Base-by-base conservation (phyloP, 1,140 invertebrate genomes). In the Hyles euphorbiae region DNA sequence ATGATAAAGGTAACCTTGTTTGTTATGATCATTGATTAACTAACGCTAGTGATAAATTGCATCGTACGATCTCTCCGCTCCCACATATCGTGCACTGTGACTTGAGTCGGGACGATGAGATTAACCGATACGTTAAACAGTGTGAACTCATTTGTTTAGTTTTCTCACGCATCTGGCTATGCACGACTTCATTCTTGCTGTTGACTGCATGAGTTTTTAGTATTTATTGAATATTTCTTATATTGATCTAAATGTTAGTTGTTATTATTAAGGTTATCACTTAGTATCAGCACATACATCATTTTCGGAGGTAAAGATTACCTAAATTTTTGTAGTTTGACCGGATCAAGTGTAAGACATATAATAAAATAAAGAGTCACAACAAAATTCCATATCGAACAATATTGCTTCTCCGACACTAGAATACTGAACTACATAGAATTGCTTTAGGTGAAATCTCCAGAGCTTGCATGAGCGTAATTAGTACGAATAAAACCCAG, bases 111-210 rank as follows among this genome's bases (percentile, higher is more conserved):
- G 72, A 72, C 74, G 61, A 68, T 61, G 80, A 75, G 67, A 67
- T 65, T 68, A 58, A 65, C 63, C 70, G 58, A 65, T 70, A 58
- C 62, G 63, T 76, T 76, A 63, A 70, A 74, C 69, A 66, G 68
- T 64, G 54, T 64, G 53, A 67, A 63, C 71, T 87, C 36, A 40
- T 77, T 86, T 81, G 9, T 82, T 83, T 81, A 81, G 72, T 83
- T 83, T 77, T 78, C 61, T 85, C 85, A 87, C 86, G 86, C 86
- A 88, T 88, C 75, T 83, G 84, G 83, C 82, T 81, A 81, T 88
- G 86, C 86, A 88, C 83, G 86, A 76, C 61, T 86, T 86, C 73
- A 72, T 83, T 84, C 72, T 87, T 79, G 86, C 78, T 88, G 75
- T 88, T 80, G 65, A 76, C 67, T 83, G 83, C 83, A 87, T 87